A percentile compares a stretch with the other conserved stretches of the same genome.
These are phyloP conservation scores for Ectropis grisescens DNA, from an alignment of 1,140 invertebrate genomes.

Conservation along the genomic window DNA sequence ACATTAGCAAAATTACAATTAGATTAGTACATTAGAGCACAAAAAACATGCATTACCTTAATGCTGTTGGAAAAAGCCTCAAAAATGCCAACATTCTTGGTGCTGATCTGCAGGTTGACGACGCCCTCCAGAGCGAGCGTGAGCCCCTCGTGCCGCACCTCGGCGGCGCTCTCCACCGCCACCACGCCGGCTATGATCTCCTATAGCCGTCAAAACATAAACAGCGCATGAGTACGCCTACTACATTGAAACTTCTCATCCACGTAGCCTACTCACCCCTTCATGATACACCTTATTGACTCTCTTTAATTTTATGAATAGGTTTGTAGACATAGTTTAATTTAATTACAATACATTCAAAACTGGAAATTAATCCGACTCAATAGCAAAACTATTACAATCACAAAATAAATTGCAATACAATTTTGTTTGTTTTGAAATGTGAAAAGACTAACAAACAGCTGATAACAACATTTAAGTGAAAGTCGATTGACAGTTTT, in stretches of 20 bases:
- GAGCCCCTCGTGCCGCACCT: slow-evolving; percentile 94
- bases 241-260: background rate
- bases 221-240: no score
- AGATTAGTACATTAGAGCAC: no score
- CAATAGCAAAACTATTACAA: background rate
- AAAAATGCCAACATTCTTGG: slow-evolving; percentile 94
- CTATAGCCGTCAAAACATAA: no score
- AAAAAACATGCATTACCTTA: slow-evolving; percentile 70
- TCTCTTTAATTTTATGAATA: slow-evolving; percentile 84
- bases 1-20: no score
- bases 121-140: slow-evolving; percentile 87
- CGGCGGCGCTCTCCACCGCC: slow-evolving; percentile 81
- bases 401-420: background rate
- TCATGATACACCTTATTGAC: slow-evolving; percentile 88
- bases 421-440: background rate
- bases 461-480: no score
- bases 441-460: background rate
- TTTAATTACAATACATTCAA: background rate
- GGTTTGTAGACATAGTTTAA: slow-evolving; percentile 72
- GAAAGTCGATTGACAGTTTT: background rate
- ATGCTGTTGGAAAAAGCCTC: slow-evolving; percentile 92
- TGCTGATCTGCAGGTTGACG: slow-evolving; percentile 92
- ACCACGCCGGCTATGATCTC: slow-evolving; percentile 87
- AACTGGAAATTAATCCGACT: background rate
- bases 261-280: slow-evolving; percentile 73